Base-by-base conservation (phyloP, 1,140 invertebrate genomes). In the Phymastichus coffea region DNA sequence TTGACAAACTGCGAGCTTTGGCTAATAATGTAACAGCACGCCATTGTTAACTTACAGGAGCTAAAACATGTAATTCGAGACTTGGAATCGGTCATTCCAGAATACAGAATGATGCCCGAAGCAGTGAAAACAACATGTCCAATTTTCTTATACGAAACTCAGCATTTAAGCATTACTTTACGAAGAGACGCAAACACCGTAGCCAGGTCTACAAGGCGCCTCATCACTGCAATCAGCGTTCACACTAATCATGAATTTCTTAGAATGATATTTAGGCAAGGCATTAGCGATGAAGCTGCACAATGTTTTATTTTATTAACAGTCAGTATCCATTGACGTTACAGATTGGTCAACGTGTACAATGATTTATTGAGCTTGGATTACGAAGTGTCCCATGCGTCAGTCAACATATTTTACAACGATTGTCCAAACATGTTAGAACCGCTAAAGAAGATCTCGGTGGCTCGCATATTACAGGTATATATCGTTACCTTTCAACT, bases 361-460 rank as follows among this genome's bases (percentile, higher is more conserved):
- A 74, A 75, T 10, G 62, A 66, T 6, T 57, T 71, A 3, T 28
- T 76, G 17, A 63, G 68, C 15, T 57, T 70, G 12, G 57, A 74
- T 12, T 63, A 65, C 10, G 57, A 70, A 3, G 64, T 69, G 0
- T 66, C 62, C 2, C 59, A 70, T 23, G 9, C 59, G 0, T 68
- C 68, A 12, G 63, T 70, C 17, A 75, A 71, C 44, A 70, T 71
- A 30, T 75, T 70, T 48, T 68, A 63, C 46, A 86, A 86, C 55
- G 83, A 84, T 58, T 85, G 81, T 64, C 83, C 84, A 3, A 76
- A 77, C 20, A 74, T 85, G 52, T 61, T 84, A 14, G 78, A 84
- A 66, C 79, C 81, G 0, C 63, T 82, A 15, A 81, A 80, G 56
- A 79, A 80, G 48, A 79, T 86, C 8, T 83, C 85, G 22, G 75